These are phyloP conservation scores for Spilogale gracilis DNA, from an alignment of 2,113 vertebrate genomes.

Conservation along the genomic window DNA sequence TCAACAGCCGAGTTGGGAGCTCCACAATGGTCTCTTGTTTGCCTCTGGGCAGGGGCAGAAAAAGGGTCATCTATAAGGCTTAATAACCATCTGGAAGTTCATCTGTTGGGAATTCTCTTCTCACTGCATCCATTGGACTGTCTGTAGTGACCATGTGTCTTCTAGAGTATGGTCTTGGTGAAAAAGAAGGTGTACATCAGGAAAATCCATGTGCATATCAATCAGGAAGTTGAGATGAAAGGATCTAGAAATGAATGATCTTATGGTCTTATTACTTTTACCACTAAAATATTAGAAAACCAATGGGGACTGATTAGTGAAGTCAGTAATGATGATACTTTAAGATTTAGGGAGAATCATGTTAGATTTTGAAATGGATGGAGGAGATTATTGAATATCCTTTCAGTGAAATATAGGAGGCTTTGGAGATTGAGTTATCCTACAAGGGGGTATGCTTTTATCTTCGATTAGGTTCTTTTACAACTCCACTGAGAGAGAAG, in stretches of 20 bases:
- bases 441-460: neutral
- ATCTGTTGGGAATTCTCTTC: neutral
- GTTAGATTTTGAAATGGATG: neutral
- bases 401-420: neutral
- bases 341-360: neutral
- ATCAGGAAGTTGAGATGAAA: neutral
- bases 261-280: neutral
- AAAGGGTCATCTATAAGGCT: neutral
- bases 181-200: neutral
- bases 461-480: neutral
- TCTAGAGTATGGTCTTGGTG: neutral
- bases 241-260: neutral
- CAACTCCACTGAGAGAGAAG: neutral
- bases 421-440: neutral
- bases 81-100: neutral
- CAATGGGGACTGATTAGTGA: neutral
- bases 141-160: neutral
- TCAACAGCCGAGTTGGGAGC: slow-evolving; percentile 10
- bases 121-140: neutral
- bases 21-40: slow-evolving; percentile 41
- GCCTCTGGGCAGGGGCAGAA: neutral
- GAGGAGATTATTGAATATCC: neutral
- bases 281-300: neutral
- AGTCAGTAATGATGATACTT: neutral
- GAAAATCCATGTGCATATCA: neutral